Conservation (phyloP, 2,888 invertebrate species). For the Lasiommata megera region DNA sequence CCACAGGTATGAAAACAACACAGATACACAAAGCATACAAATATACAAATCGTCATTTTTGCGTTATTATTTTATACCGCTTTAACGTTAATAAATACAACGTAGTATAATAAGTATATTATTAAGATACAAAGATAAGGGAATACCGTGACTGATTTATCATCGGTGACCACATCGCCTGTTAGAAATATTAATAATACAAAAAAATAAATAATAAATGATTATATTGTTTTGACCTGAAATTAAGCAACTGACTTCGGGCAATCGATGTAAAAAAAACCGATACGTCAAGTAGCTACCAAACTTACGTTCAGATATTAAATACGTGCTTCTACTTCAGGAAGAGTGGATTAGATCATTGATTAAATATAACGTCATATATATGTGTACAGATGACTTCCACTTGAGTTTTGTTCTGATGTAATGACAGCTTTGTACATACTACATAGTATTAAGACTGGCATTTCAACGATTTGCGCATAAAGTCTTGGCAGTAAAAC, state of each 20-base stretch:
- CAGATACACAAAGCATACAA: too few relatives aligned
- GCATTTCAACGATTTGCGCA: slow-evolving; percentile 19
- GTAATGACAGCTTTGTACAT: slow-evolving; percentile 18
- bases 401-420: slow-evolving; percentile 11
- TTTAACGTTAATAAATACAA: not conserved
- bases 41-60: too few relatives aligned
- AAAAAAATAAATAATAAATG: too few relatives aligned
- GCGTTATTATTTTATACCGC: not conserved
- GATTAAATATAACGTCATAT: slow-evolving; percentile 23
- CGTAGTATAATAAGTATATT: not conserved
- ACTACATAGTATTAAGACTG: slow-evolving; percentile 9
- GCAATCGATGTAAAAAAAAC: not conserved
- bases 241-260: not conserved
- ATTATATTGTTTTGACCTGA: too few relatives aligned
- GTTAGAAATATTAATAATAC: not conserved
- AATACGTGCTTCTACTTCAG: slow-evolving; percentile 8
- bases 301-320: not conserved
- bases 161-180: not conserved
- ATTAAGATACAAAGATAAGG: not conserved
- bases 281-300: too few relatives aligned
- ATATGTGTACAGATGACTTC: slow-evolving; percentile 20
- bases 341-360: slow-evolving; percentile 27
- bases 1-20: too few relatives aligned
- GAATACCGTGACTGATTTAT: not conserved
- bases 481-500: slow-evolving; percentile 33